phyloP scores from a whole-genome alignment of 1,140 invertebrate genomes.

The Plutomurus gul region DNA sequence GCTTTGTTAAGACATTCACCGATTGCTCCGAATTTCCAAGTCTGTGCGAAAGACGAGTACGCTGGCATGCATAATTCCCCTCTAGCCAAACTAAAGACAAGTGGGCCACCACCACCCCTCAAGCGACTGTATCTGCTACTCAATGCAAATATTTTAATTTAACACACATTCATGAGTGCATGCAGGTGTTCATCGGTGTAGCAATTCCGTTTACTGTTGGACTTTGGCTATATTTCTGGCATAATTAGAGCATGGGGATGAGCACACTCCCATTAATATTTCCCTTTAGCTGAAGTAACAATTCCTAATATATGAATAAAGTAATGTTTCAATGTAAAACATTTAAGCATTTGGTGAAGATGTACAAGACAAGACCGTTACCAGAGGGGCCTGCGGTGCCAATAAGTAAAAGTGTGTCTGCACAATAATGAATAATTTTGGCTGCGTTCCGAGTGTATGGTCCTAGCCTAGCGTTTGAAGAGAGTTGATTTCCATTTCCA shows the following conservation, averaged over 20 bases:
- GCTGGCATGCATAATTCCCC: slow-evolving; percentile 59
- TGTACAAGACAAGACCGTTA: slow-evolving; percentile 57
- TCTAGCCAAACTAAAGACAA: slow-evolving; percentile 58
- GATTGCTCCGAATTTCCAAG: slow-evolving; percentile 57
- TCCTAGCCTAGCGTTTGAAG: slow-evolving; percentile 10
- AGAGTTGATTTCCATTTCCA: background rate
- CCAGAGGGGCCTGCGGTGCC: slow-evolving; percentile 56
- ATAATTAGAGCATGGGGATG: too few relatives aligned
- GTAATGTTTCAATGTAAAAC: too few relatives aligned
- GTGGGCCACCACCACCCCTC: slow-evolving; percentile 57
- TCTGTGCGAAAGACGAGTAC: slow-evolving; percentile 57
- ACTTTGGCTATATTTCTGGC: background rate
- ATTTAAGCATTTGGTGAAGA: slow-evolving; percentile 57
- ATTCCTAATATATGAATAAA: too few relatives aligned
- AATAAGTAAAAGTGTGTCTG: slow-evolving; percentile 56
- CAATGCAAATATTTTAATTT: background rate
- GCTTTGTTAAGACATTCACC: background rate
- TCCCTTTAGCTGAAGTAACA: too few relatives aligned
- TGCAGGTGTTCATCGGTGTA: too few relatives aligned
- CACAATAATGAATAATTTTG: slow-evolving; percentile 53
- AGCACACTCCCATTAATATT: too few relatives aligned
- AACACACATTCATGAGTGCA: too few relatives aligned
- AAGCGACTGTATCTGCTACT: slow-evolving; percentile 57
- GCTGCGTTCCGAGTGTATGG: background rate
- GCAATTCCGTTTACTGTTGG: too few relatives aligned